A percentile compares a stretch with the other conserved stretches of the same genome.
Evolutionary conservation across 2,113 vertebrate genomes (phyloP).

Genomic region (Carollia perspicillata): DNA sequence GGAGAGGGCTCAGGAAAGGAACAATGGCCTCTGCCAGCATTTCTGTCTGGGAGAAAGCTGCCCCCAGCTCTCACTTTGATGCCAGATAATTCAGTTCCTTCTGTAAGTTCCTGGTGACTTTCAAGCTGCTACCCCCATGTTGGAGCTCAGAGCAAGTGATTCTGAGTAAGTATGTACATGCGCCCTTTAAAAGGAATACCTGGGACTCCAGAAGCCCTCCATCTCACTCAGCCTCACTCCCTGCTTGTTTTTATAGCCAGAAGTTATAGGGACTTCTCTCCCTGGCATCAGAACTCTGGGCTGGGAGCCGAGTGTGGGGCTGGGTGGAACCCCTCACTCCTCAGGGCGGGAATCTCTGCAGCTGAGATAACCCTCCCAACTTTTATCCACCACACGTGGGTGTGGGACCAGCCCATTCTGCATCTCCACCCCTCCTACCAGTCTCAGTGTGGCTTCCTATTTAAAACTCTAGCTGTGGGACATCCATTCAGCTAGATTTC

Average conservation of each 20-base stretch:
- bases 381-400: not conserved
- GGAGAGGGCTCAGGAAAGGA: not conserved
- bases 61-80: not conserved
- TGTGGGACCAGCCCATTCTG: not conserved
- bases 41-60: not conserved
- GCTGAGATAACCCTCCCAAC: not conserved
- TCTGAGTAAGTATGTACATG: not conserved
- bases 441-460: not conserved
- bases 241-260: not conserved
- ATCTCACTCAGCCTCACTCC: not conserved
- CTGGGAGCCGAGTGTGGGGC: not conserved
- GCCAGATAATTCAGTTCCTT: not conserved
- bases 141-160: not conserved
- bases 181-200: not conserved
- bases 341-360: not conserved
- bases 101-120: not conserved
- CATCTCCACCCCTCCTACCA: not conserved
- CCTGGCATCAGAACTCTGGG: not conserved
- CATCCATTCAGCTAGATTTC: not conserved
- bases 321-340: not conserved
- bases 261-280: not conserved
- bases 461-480: not conserved
- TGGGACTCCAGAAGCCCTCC: not conserved
- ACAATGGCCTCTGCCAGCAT: not conserved
- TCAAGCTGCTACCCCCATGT: not conserved